A percentile compares a stretch with the other conserved stretches of the same genome.
These are phyloP conservation scores for Bos taurus DNA, from an alignment of 2,113 vertebrate genomes.

Conservation along the genomic window DNA sequence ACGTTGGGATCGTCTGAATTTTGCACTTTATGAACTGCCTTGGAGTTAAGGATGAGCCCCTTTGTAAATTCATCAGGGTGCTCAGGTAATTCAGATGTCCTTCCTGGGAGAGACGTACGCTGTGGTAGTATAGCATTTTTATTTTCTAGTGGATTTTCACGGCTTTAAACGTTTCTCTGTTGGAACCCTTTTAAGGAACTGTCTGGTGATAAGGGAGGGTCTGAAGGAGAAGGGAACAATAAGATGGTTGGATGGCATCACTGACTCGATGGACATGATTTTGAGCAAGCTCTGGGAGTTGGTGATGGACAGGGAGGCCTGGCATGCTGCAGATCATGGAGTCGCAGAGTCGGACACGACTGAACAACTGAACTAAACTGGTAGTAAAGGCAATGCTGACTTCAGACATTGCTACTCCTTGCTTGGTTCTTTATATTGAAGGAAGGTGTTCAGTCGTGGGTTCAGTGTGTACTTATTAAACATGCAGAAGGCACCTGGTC, in stretches of 20 bases:
- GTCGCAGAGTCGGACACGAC: fast-evolving
- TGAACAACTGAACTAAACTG: not conserved
- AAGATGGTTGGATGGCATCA: not conserved
- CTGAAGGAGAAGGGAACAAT: not conserved
- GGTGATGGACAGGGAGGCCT: not conserved
- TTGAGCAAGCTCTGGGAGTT: not conserved
- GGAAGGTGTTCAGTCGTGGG: not conserved
- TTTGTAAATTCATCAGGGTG: not conserved
- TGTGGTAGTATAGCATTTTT: fast-evolving
- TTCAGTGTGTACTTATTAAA: not conserved
- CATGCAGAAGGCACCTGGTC: too few species aligned
- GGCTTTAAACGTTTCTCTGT: not conserved
- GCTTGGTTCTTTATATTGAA: not conserved
- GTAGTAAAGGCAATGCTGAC: not conserved
- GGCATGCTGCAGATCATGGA: fast-evolving
- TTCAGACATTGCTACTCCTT: too few species aligned
- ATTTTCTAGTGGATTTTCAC: not conserved
- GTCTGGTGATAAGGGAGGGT: not conserved
- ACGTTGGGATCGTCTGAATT: not conserved
- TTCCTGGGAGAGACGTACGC: not conserved
- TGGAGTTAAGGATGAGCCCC: not conserved
- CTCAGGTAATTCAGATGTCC: not conserved
- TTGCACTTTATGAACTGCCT: not conserved
- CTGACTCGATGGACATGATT: not conserved
- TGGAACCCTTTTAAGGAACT: not conserved